Percentiles rank a stretch among this genome's conserved stretches.
Conservation (phyloP, 1,140 invertebrate genomes). For the Lepidotrigona ventralis region DNA sequence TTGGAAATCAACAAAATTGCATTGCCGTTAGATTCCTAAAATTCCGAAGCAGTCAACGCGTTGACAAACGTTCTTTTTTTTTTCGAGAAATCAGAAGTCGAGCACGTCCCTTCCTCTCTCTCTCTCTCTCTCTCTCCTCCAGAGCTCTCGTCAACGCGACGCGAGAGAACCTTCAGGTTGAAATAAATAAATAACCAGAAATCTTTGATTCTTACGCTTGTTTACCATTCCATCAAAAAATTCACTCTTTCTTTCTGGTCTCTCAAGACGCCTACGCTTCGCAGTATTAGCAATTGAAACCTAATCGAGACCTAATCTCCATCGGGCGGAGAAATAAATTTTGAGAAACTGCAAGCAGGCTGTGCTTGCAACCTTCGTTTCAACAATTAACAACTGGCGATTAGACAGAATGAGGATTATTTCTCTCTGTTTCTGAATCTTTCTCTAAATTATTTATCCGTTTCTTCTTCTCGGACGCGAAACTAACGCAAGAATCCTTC, state of each 20-base stretch:
- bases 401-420: background rate
- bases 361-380: background rate
- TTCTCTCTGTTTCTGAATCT: background rate
- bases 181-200: background rate
- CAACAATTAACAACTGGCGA: constrained; percentile 1
- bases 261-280: background rate
- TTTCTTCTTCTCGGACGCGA: too few species aligned
- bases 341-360: background rate
- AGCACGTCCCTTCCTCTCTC: background rate
- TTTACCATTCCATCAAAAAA: background rate
- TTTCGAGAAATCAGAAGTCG: background rate
- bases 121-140: too few species aligned
- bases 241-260: background rate
- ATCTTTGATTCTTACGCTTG: background rate
- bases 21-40: background rate
- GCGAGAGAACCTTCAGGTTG: background rate
- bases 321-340: background rate
- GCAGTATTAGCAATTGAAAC: background rate
- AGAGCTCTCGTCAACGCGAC: background rate
- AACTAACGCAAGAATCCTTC: background rate
- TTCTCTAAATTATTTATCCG: background rate
- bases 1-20: background rate
- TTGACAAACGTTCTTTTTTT: background rate
- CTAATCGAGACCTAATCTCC: background rate
- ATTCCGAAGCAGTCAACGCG: constrained; percentile 30